These are phyloP conservation scores for Zaprionus kolodkinae DNA, from an alignment of 1,140 invertebrate species.

Conservation along the genomic window DNA sequence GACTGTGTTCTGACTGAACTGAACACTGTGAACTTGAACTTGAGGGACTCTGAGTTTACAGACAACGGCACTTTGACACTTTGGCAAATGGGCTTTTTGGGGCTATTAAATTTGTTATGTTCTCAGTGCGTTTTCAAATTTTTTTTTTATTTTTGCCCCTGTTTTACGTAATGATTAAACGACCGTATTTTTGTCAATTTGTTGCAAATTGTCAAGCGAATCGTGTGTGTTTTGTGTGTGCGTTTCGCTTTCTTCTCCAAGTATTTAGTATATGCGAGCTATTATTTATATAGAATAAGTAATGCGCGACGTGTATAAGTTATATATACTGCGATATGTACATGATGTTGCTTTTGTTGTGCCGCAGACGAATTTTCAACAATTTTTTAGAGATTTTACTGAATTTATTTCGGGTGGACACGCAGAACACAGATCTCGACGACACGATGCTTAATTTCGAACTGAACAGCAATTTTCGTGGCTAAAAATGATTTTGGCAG, in stretches of 20 bases:
- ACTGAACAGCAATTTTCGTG: conserved; percentile 70
- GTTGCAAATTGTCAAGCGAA: conserved; percentile 71
- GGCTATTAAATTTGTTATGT: conserved; percentile 52
- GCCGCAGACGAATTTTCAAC: conserved; percentile 42
- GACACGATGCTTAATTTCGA: conserved; percentile 76
- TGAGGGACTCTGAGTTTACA: conserved; percentile 57
- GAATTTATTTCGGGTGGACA: conserved; percentile 23
- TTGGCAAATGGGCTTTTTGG: conserved; percentile 56
- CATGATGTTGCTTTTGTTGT: conserved; percentile 53
- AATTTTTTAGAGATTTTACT: neutral
- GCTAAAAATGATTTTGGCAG: conserved; percentile 79
- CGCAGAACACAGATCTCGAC: conserved; percentile 57
- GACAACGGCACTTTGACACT: conserved; percentile 67
- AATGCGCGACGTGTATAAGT: conserved; percentile 55
- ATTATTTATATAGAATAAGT: conserved; percentile 74
- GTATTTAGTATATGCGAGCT: conserved; percentile 70
- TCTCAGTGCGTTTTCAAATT: conserved; percentile 14
- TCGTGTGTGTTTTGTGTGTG: conserved; percentile 45
- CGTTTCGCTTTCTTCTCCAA: conserved; percentile 34
- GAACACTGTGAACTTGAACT: conserved; percentile 69
- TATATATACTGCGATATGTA: conserved; percentile 58
- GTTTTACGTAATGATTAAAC: conserved; percentile 82
- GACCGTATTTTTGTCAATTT: conserved; percentile 79
- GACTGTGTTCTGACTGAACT: neutral
- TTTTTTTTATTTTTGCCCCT: conserved; percentile 22